Percentiles rank a stretch among this genome's conserved stretches.
Evolutionary conservation across 2,888 invertebrate species (phyloP).

Genomic region (Scaptodrosophila latifasciaeformis): DNA sequence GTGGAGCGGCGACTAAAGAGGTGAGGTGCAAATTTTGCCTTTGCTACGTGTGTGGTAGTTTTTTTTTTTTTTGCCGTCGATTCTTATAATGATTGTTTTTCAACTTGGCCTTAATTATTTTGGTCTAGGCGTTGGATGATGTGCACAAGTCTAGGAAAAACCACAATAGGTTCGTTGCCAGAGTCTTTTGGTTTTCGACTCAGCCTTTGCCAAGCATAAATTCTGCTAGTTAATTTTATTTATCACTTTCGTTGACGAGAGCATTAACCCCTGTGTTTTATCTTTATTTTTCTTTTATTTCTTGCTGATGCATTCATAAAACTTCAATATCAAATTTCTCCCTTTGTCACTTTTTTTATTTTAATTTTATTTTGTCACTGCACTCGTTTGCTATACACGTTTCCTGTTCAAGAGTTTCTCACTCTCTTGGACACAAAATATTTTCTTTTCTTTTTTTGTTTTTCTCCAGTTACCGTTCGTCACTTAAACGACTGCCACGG

Average conservation of each 20-base stretch:
- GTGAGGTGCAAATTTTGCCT: constrained; percentile 38
- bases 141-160: no score
- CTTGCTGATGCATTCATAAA: constrained; percentile 4
- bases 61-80: no score
- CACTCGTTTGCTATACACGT: constrained; percentile 21
- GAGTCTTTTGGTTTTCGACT: constrained; percentile 56
- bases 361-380: constrained; percentile 19
- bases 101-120: constrained; percentile 47
- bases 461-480: constrained; percentile 43
- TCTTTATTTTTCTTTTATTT: constrained; percentile 12
- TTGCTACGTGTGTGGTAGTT: constrained; percentile 25
- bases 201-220: constrained; percentile 5
- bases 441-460: no score
- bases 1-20: constrained; percentile 11
- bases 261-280: constrained; percentile 35
- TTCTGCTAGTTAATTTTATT: constrained; percentile 8
- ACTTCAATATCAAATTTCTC: constrained; percentile 5
- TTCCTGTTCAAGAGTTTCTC: constrained; percentile 24
- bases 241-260: background rate
- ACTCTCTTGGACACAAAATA: constrained; percentile 11
- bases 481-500: constrained; percentile 60
- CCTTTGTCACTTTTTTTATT: background rate
- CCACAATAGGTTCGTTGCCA: constrained; percentile 41
- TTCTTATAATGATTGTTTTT: background rate
- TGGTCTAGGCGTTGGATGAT: no score